These are phyloP conservation scores for Nasonovia ribisnigri DNA, from an alignment of 2,888 invertebrate species.

Conservation along the genomic window DNA sequence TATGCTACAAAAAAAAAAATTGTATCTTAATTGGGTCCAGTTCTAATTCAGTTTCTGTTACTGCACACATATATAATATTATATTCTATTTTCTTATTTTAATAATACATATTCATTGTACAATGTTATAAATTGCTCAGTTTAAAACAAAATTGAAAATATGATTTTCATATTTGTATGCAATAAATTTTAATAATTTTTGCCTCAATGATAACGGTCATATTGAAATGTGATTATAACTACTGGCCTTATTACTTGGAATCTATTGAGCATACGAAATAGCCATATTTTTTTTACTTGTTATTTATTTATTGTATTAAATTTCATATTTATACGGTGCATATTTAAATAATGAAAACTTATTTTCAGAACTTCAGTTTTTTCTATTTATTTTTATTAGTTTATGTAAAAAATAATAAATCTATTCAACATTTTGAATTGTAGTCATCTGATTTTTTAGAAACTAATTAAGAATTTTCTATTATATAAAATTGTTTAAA, in stretches of 20 bases:
- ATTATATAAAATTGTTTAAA: not conserved
- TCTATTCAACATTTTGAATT: not conserved
- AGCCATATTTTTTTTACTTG: constrained; percentile 24
- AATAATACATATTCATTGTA: not conserved
- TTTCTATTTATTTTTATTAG: not conserved
- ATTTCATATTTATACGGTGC: not conserved
- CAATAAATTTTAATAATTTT: not conserved
- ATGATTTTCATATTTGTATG: too few relatives aligned
- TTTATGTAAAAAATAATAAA: not conserved
- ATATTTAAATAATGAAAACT: not conserved
- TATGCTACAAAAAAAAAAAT: not conserved
- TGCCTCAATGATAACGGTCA: not conserved
- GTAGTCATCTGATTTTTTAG: not conserved
- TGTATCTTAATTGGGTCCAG: not conserved
- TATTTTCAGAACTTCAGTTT: constrained; percentile 4
- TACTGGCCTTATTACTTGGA: not conserved
- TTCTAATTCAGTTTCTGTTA: not conserved
- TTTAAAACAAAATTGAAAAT: not conserved
- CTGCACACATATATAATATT: constrained; percentile 3
- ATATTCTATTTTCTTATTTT: not conserved
- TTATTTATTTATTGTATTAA: not conserved
- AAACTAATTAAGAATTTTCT: not conserved
- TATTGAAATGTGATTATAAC: too few relatives aligned
- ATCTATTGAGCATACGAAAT: not conserved
- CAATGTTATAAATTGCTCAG: constrained; percentile 9